Percentiles rank a stretch among this genome's conserved stretches.
phyloP scores from a whole-genome alignment of 1,140 invertebrate genomes.

The Camponotus floridanus region DNA sequence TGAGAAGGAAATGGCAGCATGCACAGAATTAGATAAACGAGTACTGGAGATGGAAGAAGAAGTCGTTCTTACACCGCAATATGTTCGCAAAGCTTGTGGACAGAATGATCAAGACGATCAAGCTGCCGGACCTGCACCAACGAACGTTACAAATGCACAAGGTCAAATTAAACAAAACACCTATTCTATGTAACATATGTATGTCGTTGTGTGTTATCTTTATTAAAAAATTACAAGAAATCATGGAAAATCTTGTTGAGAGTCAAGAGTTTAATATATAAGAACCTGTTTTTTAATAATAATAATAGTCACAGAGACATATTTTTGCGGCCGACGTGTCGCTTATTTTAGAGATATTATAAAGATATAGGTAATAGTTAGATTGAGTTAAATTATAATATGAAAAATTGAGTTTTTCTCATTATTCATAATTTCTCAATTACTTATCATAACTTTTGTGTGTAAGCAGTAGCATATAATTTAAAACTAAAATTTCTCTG shows the following conservation, averaged over 20 bases:
- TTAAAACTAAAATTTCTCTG: slow-evolving; percentile 2
- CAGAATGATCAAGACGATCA: slow-evolving; percentile 89
- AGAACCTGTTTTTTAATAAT: slow-evolving; percentile 70
- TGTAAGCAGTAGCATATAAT: neutral
- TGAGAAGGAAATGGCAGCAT: slow-evolving; percentile 95
- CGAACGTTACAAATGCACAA: slow-evolving; percentile 85
- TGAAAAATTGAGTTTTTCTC: no score
- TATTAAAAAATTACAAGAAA: slow-evolving; percentile 72
- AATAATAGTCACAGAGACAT: neutral
- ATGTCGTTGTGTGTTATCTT: slow-evolving; percentile 77
- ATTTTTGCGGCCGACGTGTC: neutral
- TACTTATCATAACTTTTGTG: slow-evolving; percentile 27
- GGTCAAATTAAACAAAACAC: slow-evolving; percentile 83
- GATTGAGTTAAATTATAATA: neutral
- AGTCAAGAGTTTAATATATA: slow-evolving; percentile 61
- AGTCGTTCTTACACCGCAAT: slow-evolving; percentile 96
- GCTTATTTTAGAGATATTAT: slow-evolving; percentile 56
- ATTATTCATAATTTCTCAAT: neutral
- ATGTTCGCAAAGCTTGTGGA: slow-evolving; percentile 91
- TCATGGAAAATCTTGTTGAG: slow-evolving; percentile 70
- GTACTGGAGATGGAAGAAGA: slow-evolving; percentile 97
- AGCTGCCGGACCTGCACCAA: slow-evolving; percentile 86
- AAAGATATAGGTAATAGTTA: slow-evolving; percentile 5
- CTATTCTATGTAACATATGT: slow-evolving; percentile 84
- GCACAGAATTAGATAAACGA: slow-evolving; percentile 94